Evolutionary conservation across 1,140 invertebrate genomes (phyloP).

Genomic region (Sipha flava): DNA sequence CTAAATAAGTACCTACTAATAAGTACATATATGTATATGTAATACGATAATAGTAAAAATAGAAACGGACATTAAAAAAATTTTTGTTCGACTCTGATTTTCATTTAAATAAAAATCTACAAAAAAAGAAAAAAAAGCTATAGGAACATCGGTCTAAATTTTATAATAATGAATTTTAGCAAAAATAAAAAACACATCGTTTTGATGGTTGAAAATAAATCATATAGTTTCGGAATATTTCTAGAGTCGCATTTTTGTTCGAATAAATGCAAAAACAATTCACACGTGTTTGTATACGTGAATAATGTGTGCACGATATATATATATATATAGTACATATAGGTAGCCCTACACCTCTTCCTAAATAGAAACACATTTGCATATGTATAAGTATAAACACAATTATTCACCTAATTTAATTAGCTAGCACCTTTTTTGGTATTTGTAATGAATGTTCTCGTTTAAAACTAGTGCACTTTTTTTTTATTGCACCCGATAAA

Average conservation of each 20-base stretch:
- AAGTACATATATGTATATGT: too few species aligned
- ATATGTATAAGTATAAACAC: background rate
- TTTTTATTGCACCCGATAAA: too few species aligned
- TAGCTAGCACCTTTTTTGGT: background rate
- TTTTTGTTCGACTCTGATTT: constrained; percentile 10
- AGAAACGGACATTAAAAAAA: background rate
- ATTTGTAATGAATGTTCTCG: background rate
- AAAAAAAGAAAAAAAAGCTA: background rate
- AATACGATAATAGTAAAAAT: background rate
- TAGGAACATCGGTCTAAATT: background rate
- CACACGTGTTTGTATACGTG: too few species aligned
- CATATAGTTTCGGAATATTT: too few species aligned
- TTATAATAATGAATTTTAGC: background rate
- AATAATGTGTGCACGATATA: background rate
- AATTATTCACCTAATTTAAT: background rate
- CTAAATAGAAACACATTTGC: background rate
- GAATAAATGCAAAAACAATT: background rate
- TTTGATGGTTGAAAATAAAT: too few species aligned
- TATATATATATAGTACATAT: background rate
- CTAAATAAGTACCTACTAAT: too few species aligned
- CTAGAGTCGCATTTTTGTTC: background rate
- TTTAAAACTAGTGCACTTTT: background rate
- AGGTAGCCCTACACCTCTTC: background rate
- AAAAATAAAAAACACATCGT: background rate
- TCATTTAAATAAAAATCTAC: background rate